phyloP scores from a whole-genome alignment of 2,888 invertebrate species.

The Meloe dianella region DNA sequence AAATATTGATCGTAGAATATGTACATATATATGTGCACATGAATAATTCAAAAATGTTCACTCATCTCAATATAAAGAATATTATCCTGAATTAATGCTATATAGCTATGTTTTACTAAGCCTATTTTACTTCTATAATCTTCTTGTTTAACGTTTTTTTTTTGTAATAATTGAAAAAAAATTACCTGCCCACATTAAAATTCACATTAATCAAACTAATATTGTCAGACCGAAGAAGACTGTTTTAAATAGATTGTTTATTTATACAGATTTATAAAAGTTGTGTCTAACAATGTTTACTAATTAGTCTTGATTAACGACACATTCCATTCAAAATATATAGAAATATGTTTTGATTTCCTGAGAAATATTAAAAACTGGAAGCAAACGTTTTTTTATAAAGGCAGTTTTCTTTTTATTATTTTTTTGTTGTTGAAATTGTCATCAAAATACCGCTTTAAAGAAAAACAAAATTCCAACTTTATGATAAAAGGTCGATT shows the following conservation, averaged over 20 bases:
- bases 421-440: too few relatives aligned
- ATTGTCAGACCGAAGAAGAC: neutral
- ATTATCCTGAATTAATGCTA: constrained; percentile 30
- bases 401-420: too few relatives aligned
- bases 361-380: neutral
- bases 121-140: constrained; percentile 36
- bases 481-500: constrained; percentile 10
- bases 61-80: constrained; percentile 28
- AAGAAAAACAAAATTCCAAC: neutral
- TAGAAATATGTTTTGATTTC: neutral
- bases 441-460: neutral
- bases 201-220: constrained; percentile 17
- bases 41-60: constrained; percentile 41
- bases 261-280: too few relatives aligned
- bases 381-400: neutral
- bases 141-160: constrained; percentile 27
- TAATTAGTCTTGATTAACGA: constrained; percentile 10
- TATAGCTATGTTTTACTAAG: constrained; percentile 6
- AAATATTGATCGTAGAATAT: constrained; percentile 36
- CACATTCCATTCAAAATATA: neutral
- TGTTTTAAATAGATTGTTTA: constrained; percentile 5
- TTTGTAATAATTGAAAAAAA: constrained; percentile 32
- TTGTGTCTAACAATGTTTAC: too few relatives aligned
- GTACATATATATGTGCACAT: constrained; percentile 27
- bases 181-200: constrained; percentile 9